Conservation (phyloP, 2,113 vertebrate genomes). For the Sinocyclocheilus grahami region DNA sequence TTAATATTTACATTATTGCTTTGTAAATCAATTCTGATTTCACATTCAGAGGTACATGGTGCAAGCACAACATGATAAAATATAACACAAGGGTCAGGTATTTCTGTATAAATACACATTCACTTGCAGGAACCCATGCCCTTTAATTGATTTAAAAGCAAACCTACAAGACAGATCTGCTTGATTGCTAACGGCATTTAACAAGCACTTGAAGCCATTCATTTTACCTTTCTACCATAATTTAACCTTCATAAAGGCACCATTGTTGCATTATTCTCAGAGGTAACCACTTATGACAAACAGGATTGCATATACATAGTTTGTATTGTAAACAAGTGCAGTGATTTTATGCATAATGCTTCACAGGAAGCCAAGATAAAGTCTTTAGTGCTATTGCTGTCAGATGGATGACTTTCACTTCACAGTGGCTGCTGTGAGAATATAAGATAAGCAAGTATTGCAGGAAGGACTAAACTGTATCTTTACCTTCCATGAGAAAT, state of each 20-base stretch:
- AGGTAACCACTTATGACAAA: neutral
- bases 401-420: neutral
- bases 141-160: neutral
- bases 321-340: slow-evolving; percentile 25
- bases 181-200: neutral
- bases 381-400: slow-evolving; percentile 4
- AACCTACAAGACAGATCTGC: neutral
- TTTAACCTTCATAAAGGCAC: neutral
- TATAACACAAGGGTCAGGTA: neutral
- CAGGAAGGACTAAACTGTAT: neutral
- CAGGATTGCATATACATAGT: slow-evolving; percentile 1
- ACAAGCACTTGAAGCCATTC: slow-evolving; percentile 3
- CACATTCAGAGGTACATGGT: neutral
- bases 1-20: slow-evolving; percentile 34
- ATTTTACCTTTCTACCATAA: neutral
- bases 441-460: neutral
- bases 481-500: neutral
- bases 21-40: neutral
- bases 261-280: neutral
- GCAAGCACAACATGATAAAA: neutral
- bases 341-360: neutral
- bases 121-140: neutral
- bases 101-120: neutral
- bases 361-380: neutral
- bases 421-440: neutral